Evolutionary conservation across 2,888 invertebrate genomes (phyloP).

Genomic region (Caenorhabditis becei): DNA sequence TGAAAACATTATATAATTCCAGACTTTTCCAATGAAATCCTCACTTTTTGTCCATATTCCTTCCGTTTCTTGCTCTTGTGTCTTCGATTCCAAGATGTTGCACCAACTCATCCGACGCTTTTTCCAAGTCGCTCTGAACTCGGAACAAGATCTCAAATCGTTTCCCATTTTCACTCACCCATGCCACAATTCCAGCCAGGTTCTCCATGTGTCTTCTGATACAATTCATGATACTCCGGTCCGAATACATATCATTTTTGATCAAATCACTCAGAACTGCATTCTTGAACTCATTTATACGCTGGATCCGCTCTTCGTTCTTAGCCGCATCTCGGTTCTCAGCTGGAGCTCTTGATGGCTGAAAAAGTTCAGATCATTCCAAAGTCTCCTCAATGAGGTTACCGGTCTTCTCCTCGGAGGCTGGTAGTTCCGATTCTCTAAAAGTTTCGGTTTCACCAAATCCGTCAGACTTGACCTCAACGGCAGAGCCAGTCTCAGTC

Average conservation of each 20-base stretch:
- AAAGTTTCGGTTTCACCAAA: slow-evolving; percentile 63
- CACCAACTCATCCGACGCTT: slow-evolving; percentile 41
- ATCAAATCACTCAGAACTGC: slow-evolving; percentile 58
- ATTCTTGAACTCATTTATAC: slow-evolving; percentile 59
- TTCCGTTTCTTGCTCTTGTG: not conserved
- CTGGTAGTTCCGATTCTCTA: slow-evolving; percentile 65
- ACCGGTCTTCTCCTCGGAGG: slow-evolving; percentile 59
- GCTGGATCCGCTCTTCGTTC: not conserved
- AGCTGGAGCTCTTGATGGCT: slow-evolving; percentile 22
- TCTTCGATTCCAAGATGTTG: slow-evolving; percentile 25
- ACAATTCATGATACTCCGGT: slow-evolving; percentile 50
- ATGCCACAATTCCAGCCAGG: slow-evolving; percentile 48
- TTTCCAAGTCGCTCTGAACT: slow-evolving; percentile 51
- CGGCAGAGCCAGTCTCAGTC: slow-evolving; percentile 50
- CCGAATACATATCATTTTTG: slow-evolving; percentile 51
- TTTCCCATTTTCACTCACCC: slow-evolving; percentile 33
- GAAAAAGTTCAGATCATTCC: not conserved
- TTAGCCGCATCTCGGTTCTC: not conserved
- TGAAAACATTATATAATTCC: slow-evolving; percentile 2
- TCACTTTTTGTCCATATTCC: slow-evolving; percentile 4
- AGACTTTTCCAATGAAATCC: not conserved
- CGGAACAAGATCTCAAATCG: not conserved
- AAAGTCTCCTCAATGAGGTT: not conserved
- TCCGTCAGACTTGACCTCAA: slow-evolving; percentile 62
- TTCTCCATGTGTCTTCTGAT: slow-evolving; percentile 58